Conservation (phyloP, 2,797 vertebrate genomes). For the Phoxinus dragarum region DNA sequence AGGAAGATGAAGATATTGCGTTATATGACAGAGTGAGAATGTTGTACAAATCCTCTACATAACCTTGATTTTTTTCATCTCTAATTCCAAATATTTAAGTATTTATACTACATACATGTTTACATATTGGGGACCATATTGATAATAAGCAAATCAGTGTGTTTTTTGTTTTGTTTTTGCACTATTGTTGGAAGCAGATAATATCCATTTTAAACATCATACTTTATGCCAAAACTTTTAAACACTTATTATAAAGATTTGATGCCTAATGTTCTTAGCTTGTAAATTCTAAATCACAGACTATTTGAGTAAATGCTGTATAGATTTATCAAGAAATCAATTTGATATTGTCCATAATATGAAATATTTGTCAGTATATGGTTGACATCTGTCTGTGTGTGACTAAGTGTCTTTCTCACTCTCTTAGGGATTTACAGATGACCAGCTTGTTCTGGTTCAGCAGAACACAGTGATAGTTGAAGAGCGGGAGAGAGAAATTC, state of each 20-base stretch:
- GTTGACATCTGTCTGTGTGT: neutral
- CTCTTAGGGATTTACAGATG: slow-evolving; percentile 91
- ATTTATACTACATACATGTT: neutral
- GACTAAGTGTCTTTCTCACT: neutral
- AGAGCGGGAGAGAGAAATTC: slow-evolving; percentile 91
- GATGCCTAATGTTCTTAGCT: neutral
- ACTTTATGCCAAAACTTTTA: neutral
- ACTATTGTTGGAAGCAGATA: neutral
- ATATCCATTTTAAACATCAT: neutral
- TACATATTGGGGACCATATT: neutral
- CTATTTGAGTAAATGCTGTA: neutral
- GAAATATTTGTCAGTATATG: neutral
- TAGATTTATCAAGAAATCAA: neutral
- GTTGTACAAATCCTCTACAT: neutral
- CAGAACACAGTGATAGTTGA: slow-evolving; percentile 92
- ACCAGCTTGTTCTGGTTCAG: slow-evolving; percentile 90
- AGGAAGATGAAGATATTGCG: slow-evolving; percentile 90
- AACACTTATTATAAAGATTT: neutral
- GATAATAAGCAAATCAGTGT: neutral
- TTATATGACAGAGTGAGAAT: slow-evolving; percentile 88
- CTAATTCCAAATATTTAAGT: neutral
- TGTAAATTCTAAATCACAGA: neutral
- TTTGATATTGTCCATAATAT: neutral
- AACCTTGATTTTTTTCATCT: neutral
- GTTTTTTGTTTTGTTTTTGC: no score